These are phyloP conservation scores for Podabrus alpinus DNA, from an alignment of 2,888 invertebrate species.

Conservation along the genomic window DNA sequence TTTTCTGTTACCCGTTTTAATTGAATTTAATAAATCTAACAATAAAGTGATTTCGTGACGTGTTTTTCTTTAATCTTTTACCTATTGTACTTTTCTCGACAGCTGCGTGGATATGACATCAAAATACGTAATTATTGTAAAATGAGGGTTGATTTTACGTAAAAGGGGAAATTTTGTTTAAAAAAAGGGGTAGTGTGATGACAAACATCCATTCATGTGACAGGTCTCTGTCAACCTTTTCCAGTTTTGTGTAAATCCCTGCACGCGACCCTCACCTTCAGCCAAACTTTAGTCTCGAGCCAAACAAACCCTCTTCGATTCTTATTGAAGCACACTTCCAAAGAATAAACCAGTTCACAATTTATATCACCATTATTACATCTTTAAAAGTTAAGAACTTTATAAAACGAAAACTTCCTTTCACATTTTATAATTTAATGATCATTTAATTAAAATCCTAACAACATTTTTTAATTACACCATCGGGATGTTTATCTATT, in stretches of 20 bases:
- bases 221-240: conserved; percentile 32
- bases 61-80: conserved; percentile 50
- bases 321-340: neutral
- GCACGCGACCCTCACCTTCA: conserved; percentile 30
- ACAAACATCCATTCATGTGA: conserved; percentile 47
- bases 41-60: conserved; percentile 38
- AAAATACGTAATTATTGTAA: conserved; percentile 56
- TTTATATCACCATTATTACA: neutral
- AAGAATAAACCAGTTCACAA: neutral
- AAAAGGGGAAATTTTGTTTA: conserved; percentile 52
- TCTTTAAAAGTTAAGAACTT: neutral
- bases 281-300: conserved; percentile 4
- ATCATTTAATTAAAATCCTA: neutral
- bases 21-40: conserved; percentile 32
- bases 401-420: neutral
- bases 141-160: conserved; percentile 54
- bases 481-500: neutral
- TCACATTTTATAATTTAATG: neutral
- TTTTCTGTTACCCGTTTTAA: conserved; percentile 23
- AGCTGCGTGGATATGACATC: conserved; percentile 51
- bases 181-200: conserved; percentile 52
- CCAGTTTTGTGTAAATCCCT: conserved; percentile 39
- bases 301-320: conserved; percentile 8
- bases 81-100: conserved; percentile 46
- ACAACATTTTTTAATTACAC: neutral